Conservation (phyloP, 2,797 vertebrate genomes). For the Microctenopoma lineatum region DNA sequence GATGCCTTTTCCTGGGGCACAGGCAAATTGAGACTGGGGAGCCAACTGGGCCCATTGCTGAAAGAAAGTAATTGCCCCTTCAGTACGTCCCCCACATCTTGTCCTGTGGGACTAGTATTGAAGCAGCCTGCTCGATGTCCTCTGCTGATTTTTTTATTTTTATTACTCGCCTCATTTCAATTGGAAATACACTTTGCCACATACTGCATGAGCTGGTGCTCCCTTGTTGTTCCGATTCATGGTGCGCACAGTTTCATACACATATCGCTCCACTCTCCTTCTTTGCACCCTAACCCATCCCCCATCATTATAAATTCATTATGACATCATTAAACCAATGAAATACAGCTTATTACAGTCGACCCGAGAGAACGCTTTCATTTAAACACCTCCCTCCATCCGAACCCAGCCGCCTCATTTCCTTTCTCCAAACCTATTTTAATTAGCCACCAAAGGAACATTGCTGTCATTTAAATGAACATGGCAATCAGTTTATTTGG, state of each 20-base stretch:
- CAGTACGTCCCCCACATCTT: constrained; percentile 40
- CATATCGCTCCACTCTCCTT: constrained; percentile 17
- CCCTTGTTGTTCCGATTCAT: constrained; percentile 25
- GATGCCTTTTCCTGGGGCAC: constrained; percentile 69
- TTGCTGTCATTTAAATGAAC: constrained; percentile 84
- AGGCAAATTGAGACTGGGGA: constrained; percentile 46
- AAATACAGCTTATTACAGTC: constrained; percentile 77
- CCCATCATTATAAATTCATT: constrained; percentile 82
- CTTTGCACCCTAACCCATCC: constrained; percentile 49
- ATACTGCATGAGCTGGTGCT: constrained; percentile 17
- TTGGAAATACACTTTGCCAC: constrained; percentile 15
- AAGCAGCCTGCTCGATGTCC: constrained; percentile 60
- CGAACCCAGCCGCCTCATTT: constrained; percentile 65
- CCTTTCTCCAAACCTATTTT: constrained; percentile 69
- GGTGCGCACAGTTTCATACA: constrained; percentile 2
- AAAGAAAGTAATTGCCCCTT: constrained; percentile 66
- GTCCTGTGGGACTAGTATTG: constrained; percentile 39
- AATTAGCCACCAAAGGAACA: constrained; percentile 82
- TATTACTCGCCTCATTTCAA: constrained; percentile 48
- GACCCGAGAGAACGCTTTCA: constrained; percentile 76
- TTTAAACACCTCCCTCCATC: constrained; percentile 75
- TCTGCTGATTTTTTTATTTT: constrained; percentile 63
- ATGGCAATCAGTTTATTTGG: constrained; percentile 84
- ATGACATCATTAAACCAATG: constrained; percentile 82
- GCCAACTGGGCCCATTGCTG: constrained; percentile 37